A percentile compares a stretch with the other conserved stretches of the same genome.
Conservation (phyloP, 1,140 invertebrate species). For the Trichoplusia ni region DNA sequence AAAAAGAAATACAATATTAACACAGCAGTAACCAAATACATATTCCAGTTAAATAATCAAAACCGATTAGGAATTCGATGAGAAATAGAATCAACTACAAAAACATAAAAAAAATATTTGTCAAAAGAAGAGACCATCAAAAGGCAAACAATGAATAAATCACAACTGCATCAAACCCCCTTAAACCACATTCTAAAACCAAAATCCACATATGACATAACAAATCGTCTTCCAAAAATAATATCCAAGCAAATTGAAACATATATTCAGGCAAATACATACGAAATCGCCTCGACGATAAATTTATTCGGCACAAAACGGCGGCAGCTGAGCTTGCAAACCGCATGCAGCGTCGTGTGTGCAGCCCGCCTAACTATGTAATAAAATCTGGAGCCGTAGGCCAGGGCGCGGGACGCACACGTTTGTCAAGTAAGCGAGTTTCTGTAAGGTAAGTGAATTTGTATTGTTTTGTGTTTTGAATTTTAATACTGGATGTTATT, state of each 20-base stretch:
- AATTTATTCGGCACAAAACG: constrained; percentile 25
- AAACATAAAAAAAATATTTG: too few species aligned
- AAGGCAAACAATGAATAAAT: too few species aligned
- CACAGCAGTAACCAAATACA: too few species aligned
- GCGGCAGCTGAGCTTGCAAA: constrained; percentile 27
- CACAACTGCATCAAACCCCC: too few species aligned
- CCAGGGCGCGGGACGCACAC: neutral
- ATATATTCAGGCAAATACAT: constrained; percentile 15
- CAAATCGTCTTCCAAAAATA: neutral
- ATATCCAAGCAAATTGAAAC: constrained; percentile 11
- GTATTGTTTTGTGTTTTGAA: constrained; percentile 18
- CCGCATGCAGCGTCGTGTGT: constrained; percentile 17
- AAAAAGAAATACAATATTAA: too few species aligned
- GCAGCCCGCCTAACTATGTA: constrained; percentile 18
- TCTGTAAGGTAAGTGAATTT: constrained; percentile 10
- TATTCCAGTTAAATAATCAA: too few species aligned
- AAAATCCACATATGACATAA: too few species aligned
- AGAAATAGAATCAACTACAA: too few species aligned
- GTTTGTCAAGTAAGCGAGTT: constrained; percentile 23
- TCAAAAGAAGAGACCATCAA: too few species aligned
- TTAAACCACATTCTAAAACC: too few species aligned
- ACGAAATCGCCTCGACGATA: constrained; percentile 8
- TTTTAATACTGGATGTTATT: neutral
- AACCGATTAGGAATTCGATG: too few species aligned
- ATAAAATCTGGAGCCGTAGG: constrained; percentile 25